Percentiles rank a stretch among this genome's conserved stretches.
phyloP scores from a whole-genome alignment of 2,888 invertebrate genomes.

The Troides aeacus region DNA sequence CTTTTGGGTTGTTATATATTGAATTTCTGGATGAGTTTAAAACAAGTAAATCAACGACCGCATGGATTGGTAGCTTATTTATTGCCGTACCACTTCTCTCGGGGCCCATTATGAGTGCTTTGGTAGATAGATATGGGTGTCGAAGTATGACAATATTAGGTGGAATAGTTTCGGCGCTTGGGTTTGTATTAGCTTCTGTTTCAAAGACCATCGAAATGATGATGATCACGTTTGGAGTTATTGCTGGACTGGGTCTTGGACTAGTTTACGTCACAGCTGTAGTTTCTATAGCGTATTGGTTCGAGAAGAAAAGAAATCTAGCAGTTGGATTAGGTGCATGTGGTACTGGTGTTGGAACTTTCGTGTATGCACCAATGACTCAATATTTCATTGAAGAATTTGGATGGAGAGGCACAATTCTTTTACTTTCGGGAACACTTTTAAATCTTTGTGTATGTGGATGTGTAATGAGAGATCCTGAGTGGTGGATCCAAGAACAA shows the following conservation, averaged over 20 bases:
- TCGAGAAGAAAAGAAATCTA: constrained; percentile 91
- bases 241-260: constrained; percentile 91
- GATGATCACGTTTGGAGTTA: constrained; percentile 91
- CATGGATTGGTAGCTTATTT: constrained; percentile 94
- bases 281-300: constrained; percentile 95
- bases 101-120: constrained; percentile 90
- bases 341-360: constrained; percentile 94
- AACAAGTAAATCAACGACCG: constrained; percentile 90
- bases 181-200: constrained; percentile 87
- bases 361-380: constrained; percentile 92
- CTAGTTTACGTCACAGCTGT: constrained; percentile 94
- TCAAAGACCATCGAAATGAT: constrained; percentile 87
- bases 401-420: constrained; percentile 91
- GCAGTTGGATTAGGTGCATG: constrained; percentile 94
- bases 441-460: constrained; percentile 93
- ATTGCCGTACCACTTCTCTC: constrained; percentile 92
- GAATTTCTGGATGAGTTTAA: constrained; percentile 90
- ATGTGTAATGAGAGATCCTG: constrained; percentile 91
- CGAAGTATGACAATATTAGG: constrained; percentile 87
- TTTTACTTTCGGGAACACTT: constrained; percentile 90
- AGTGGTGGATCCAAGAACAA: constrained; percentile 87
- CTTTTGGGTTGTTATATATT: constrained; percentile 93
- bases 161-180: constrained; percentile 85
- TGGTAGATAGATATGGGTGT: constrained; percentile 93
- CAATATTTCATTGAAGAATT: constrained; percentile 87